Evolutionary conservation across 2,113 vertebrate genomes (phyloP).

Genomic region (Caracal caracal): DNA sequence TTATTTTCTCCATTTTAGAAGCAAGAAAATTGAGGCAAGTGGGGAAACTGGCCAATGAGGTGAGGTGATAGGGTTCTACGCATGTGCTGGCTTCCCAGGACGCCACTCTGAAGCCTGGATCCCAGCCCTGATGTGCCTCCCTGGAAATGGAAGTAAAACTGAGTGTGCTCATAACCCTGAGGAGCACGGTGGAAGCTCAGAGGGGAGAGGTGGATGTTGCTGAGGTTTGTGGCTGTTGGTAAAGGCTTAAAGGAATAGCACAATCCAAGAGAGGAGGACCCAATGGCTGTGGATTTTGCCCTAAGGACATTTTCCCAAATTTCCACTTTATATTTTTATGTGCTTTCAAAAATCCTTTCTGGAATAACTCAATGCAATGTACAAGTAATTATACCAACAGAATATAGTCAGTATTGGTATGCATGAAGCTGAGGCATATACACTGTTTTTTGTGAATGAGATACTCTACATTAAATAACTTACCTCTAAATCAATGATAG

Average conservation of each 20-base stretch:
- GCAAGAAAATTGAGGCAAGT: background rate
- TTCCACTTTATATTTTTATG: background rate
- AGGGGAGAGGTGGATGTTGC: background rate
- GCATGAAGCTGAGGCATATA: background rate
- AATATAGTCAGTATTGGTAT: background rate
- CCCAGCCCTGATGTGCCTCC: background rate
- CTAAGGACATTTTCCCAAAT: background rate
- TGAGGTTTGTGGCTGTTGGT: background rate
- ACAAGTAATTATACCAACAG: background rate
- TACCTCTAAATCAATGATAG: background rate
- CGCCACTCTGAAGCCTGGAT: background rate
- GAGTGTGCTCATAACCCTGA: background rate
- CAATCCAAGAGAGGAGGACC: background rate
- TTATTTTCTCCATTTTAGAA: background rate
- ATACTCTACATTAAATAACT: background rate
- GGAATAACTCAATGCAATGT: background rate
- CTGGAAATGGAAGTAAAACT: background rate
- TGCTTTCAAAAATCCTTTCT: background rate
- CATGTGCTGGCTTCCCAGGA: accelerated
- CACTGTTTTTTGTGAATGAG: background rate
- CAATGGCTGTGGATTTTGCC: background rate
- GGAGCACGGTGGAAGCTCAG: background rate
- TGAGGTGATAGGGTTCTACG: background rate
- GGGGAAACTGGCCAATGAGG: background rate
- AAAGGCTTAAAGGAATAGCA: background rate